These are phyloP conservation scores for Pangasianodon hypophthalmus DNA, from an alignment of 2,113 vertebrate genomes.

Conservation along the genomic window DNA sequence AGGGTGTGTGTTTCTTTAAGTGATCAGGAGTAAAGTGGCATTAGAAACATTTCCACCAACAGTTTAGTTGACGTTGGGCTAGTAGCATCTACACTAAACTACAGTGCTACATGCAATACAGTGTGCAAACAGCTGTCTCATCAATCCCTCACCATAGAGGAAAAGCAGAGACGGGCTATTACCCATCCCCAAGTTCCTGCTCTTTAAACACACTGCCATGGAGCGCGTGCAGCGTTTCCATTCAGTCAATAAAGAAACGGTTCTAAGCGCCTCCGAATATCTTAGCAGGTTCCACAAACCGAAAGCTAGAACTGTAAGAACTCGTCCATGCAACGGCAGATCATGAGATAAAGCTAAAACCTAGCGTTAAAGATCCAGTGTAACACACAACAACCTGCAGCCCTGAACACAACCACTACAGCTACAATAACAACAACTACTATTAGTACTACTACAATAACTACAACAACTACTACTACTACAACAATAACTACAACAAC, in stretches of 20 bases:
- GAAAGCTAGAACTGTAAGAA: neutral
- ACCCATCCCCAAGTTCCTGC: slow-evolving; percentile 5
- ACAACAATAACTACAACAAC: neutral
- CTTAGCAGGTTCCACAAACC: neutral
- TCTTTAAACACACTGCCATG: slow-evolving; percentile 1
- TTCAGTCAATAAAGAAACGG: neutral
- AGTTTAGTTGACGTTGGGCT: neutral
- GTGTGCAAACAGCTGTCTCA: slow-evolving; percentile 47
- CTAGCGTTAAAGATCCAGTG: neutral
- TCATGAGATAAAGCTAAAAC: no score
- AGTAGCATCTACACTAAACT: neutral
- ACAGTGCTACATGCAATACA: neutral
- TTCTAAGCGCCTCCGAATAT: neutral
- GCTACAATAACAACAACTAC: no score
- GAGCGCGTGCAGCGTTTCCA: neutral
- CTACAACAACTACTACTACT: neutral
- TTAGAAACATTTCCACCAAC: neutral
- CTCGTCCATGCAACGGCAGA: neutral
- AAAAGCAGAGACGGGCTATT: neutral
- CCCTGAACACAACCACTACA: neutral
- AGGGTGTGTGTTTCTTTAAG: neutral
- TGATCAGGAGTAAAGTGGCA: neutral
- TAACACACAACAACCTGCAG: neutral
- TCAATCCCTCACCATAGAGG: slow-evolving; percentile 4
- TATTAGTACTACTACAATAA: neutral